Evolutionary conservation across 2,888 invertebrate genomes (phyloP).

Genomic region (Abscondita cerata): DNA sequence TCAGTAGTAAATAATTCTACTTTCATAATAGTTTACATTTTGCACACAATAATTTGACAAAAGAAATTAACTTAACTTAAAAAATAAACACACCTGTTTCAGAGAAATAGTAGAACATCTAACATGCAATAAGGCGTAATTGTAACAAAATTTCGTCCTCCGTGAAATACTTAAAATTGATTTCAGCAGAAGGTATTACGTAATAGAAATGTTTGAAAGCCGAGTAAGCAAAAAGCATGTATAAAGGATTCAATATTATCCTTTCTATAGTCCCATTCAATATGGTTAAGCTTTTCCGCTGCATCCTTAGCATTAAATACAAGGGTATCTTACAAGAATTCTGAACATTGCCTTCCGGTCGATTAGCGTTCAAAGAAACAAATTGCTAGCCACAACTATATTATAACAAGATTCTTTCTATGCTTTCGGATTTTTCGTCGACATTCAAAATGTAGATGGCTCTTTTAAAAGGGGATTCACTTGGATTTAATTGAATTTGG

Average conservation of each 20-base stretch:
- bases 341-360: constrained; percentile 33
- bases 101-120: too few relatives aligned
- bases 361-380: constrained; percentile 37
- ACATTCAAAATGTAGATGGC: constrained; percentile 3
- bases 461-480: not conserved
- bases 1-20: too few relatives aligned
- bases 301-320: constrained; percentile 32
- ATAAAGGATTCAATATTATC: constrained; percentile 29
- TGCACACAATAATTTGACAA: too few relatives aligned
- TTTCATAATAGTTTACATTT: too few relatives aligned
- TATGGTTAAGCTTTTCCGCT: constrained; percentile 28
- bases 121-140: too few relatives aligned
- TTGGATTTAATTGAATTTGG: too few relatives aligned
- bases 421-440: constrained; percentile 14
- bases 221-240: constrained; percentile 31
- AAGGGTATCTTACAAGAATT: constrained; percentile 30
- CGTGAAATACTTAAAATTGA: constrained; percentile 21
- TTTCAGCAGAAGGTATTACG: constrained; percentile 22
- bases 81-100: too few relatives aligned
- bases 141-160: too few relatives aligned
- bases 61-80: too few relatives aligned
- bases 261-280: constrained; percentile 26
- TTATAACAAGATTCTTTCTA: constrained; percentile 33
- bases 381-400: constrained; percentile 39
- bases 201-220: constrained; percentile 22